These are phyloP conservation scores for Drymodes brunneopygia DNA, from an alignment of 2,113 vertebrate genomes.

Conservation along the genomic window DNA sequence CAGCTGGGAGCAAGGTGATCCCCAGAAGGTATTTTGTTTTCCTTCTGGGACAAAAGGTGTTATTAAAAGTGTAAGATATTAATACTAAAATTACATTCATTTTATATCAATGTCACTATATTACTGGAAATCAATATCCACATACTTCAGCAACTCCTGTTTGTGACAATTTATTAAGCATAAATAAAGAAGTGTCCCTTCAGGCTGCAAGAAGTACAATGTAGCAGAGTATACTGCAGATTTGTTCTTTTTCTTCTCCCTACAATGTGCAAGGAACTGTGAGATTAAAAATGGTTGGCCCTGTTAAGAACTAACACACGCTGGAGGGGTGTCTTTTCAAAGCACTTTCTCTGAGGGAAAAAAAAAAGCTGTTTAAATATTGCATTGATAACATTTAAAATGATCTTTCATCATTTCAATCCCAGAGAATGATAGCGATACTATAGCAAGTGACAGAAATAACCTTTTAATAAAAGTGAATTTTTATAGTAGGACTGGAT, in stretches of 20 bases:
- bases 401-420: conserved; percentile 55
- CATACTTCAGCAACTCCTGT: conserved; percentile 4
- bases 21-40: neutral
- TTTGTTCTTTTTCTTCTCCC: neutral
- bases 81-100: neutral
- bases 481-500: conserved; percentile 64
- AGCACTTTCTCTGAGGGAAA: neutral
- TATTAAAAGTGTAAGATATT: neutral
- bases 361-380: conserved; percentile 46
- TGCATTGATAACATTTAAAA: conserved; percentile 62
- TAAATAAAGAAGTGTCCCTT: neutral
- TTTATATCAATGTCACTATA: neutral
- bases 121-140: conserved; percentile 36
- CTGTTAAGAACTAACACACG: neutral
- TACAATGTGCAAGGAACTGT: neutral
- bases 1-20: neutral
- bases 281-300: neutral
- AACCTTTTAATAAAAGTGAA: conserved; percentile 68
- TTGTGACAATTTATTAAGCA: neutral
- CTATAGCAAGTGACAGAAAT: conserved; percentile 65
- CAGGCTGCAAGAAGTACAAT: neutral
- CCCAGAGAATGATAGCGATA: conserved; percentile 59
- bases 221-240: neutral
- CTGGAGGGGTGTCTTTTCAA: conserved; percentile 10
- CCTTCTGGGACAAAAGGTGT: neutral